phyloP scores from a whole-genome alignment of 1,140 invertebrate species.

The Drosophila nigrodunni region DNA sequence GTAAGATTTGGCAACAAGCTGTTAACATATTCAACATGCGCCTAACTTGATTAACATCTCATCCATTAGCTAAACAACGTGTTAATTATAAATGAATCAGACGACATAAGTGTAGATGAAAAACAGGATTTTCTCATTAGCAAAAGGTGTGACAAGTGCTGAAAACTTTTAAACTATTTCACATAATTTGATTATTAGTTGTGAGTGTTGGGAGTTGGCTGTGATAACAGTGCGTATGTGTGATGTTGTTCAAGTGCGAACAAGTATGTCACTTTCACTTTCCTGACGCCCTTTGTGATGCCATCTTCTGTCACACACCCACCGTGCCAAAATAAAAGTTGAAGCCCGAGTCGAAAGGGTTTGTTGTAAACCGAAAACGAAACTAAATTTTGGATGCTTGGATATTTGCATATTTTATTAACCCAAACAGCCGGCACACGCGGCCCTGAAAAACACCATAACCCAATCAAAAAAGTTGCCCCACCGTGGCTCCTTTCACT shows the following conservation, averaged over 20 bases:
- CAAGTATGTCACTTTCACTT: conserved; percentile 34
- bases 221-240: conserved; percentile 52
- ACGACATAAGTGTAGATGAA: conserved; percentile 15
- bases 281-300: conserved; percentile 5
- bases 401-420: conserved; percentile 81
- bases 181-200: conserved; percentile 78
- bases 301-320: neutral
- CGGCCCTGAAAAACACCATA: conserved; percentile 52
- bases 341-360: conserved; percentile 42
- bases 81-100: conserved; percentile 58
- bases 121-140: conserved; percentile 70
- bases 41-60: conserved; percentile 19
- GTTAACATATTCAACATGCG: conserved; percentile 1
- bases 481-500: conserved; percentile 62
- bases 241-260: conserved; percentile 16
- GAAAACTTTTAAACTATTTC: conserved; percentile 63
- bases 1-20: conserved; percentile 30
- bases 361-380: conserved; percentile 46
- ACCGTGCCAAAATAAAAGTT: neutral
- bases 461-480: conserved; percentile 78
- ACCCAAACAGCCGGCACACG: conserved; percentile 72
- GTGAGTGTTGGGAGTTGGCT: conserved; percentile 12
- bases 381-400: conserved; percentile 73
- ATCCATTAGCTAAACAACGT: conserved; percentile 57
- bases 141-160: conserved; percentile 55